Conservation (phyloP, 2,797 vertebrate genomes). For the Adrianichthys oophorus region DNA sequence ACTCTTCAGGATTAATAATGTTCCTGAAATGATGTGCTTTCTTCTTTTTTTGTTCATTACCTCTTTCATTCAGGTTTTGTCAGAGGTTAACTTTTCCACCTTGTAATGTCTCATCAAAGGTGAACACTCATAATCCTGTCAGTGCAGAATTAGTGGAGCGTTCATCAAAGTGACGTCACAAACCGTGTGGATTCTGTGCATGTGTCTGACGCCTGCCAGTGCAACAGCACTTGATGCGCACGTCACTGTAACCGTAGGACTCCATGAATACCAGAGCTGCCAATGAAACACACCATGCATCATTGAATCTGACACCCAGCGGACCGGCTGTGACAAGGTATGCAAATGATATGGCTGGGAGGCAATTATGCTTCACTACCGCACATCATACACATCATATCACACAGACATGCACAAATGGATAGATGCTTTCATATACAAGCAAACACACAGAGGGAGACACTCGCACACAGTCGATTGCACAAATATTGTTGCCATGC, state of each 20-base stretch:
- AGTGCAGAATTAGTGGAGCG: not conserved
- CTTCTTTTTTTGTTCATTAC: constrained; percentile 9
- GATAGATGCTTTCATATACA: constrained; percentile 45
- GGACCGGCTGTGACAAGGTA: constrained; percentile 67
- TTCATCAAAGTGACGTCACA: constrained; percentile 11
- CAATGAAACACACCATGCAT: constrained; percentile 57
- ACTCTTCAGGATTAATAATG: constrained; percentile 17
- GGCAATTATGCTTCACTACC: constrained; percentile 69
- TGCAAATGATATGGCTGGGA: constrained; percentile 71
- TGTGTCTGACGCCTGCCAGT: constrained; percentile 52
- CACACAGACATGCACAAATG: constrained; percentile 63
- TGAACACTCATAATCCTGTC: constrained; percentile 14
- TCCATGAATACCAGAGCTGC: constrained; percentile 58
- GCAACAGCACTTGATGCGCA: constrained; percentile 44
- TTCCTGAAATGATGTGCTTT: constrained; percentile 20
- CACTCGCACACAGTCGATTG: constrained; percentile 42
- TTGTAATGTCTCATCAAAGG: constrained; percentile 21
- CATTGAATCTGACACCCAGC: constrained; percentile 63
- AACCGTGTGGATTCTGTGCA: constrained; percentile 26
- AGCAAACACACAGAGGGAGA: constrained; percentile 14
- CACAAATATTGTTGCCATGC: constrained; percentile 47
- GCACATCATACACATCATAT: constrained; percentile 68
- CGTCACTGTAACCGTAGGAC: constrained; percentile 49
- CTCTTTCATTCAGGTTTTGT: constrained; percentile 27
- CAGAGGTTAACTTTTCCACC: constrained; percentile 6